These are phyloP conservation scores for Mythimna albipuncta DNA, from an alignment of 2,888 invertebrate species.

Conservation along the genomic window DNA sequence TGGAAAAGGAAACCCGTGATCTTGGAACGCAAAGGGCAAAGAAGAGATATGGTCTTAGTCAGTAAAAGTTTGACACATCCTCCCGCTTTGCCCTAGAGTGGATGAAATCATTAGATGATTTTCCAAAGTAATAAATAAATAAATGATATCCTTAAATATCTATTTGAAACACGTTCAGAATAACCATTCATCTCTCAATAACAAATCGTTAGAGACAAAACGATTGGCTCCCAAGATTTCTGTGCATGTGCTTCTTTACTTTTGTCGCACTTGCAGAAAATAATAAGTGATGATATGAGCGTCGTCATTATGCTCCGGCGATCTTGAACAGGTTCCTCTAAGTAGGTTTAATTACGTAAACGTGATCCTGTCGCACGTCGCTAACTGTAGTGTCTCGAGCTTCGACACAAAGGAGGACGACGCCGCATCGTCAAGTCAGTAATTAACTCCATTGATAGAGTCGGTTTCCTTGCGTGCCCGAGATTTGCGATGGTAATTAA, in stretches of 20 bases:
- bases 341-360: conserved; percentile 58
- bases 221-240: neutral
- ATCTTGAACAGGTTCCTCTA: conserved; percentile 46
- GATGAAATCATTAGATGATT: too few relatives aligned
- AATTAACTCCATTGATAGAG: conserved; percentile 31
- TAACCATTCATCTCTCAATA: neutral
- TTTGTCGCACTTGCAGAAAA: conserved; percentile 1
- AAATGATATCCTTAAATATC: neutral
- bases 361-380: conserved; percentile 44
- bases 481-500: conserved; percentile 37
- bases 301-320: conserved; percentile 42
- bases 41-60: too few relatives aligned
- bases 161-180: neutral
- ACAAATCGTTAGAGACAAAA: neutral
- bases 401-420: conserved; percentile 38
- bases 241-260: neutral
- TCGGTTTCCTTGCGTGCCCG: conserved; percentile 18
- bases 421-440: neutral
- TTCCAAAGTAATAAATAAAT: too few relatives aligned
- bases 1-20: too few relatives aligned
- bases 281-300: conserved; percentile 29
- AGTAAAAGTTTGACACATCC: too few relatives aligned
- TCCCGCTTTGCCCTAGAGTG: too few relatives aligned
- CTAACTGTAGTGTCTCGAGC: conserved; percentile 17
- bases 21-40: too few relatives aligned